Conservation (phyloP, 2,113 vertebrate species). For the Chaenogobius annularis region DNA sequence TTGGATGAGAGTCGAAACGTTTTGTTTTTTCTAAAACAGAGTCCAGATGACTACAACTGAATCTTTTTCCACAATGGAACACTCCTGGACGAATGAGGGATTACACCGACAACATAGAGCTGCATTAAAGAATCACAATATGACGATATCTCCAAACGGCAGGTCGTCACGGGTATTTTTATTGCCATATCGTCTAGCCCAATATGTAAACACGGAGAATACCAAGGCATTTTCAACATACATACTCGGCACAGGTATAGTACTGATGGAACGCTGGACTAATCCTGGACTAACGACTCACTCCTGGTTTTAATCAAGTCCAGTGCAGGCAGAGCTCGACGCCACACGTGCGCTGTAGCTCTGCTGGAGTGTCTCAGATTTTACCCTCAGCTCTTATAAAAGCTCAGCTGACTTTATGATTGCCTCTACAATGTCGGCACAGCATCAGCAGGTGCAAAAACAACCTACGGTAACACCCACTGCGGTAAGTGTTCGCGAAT, state of each 20-base stretch:
- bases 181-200: too few species aligned
- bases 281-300: neutral
- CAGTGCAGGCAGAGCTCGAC: neutral
- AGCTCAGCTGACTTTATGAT: constrained; percentile 4
- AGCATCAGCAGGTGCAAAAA: constrained; percentile 3
- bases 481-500: neutral
- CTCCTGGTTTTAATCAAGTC: neutral
- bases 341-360: neutral
- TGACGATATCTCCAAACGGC: too few species aligned
- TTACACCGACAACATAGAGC: too few species aligned
- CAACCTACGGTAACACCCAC: neutral
- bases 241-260: too few species aligned
- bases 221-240: neutral
- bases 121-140: too few species aligned
- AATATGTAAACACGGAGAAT: neutral
- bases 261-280: too few species aligned
- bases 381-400: constrained; percentile 5
- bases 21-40: too few species aligned
- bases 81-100: too few species aligned
- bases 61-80: too few species aligned
- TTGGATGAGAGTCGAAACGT: too few species aligned
- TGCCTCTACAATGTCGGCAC: neutral
- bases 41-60: too few species aligned
- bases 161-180: neutral
- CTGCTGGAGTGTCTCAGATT: constrained; percentile 4